Base-by-base conservation (phyloP, 2,797 vertebrate genomes). In the Liparis tanakae region DNA sequence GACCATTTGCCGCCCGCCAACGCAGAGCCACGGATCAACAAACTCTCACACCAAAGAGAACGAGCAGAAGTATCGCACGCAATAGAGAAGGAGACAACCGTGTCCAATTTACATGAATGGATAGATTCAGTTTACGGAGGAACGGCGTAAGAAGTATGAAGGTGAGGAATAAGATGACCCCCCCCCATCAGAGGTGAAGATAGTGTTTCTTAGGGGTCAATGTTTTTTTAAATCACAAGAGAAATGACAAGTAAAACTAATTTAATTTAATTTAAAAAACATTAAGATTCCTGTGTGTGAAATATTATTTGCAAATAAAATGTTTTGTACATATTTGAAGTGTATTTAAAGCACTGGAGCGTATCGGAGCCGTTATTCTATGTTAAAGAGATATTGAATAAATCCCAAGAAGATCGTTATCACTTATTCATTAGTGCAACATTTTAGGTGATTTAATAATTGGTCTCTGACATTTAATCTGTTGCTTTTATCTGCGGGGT, bases 1-100 rank as follows among this genome's bases (percentile, higher is more conserved):
- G 88, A 87, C 82, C 85, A 87, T 91, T 91, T 90, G 91, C 88
- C 87, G 82, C 89, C 91, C 77, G 80, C 90, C 85, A 85, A 86
- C 88, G 81, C 82, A 66, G 78, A 74, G 85, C 76, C 80, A 68
- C 72, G 63, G 81, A 91, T 88, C 83, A 88, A 89, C 91, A 83
- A 86, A 88, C 75, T 79, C 71, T 76, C 65, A 61, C 77, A 80
- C 77, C 74, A 54, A 43, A 67, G 53, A 77, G 70, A 55, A 53
- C 41, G 56, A 9, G 18, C 39, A 69, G 48, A 76, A 54, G 56
- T 34, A 59, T 36, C 22, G 53, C 6, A 25, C 41, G 69, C 33
- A 57, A 36, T 50, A 59, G 39, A 58, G 44, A 57, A 36, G 36
- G 12, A 64, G 39, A 64, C 36, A n/a, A 58, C 12, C 12, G 46